Evolutionary conservation across 2,797 vertebrate species (phyloP), one percentile per base, ranked within the genome.

Genomic region (Acipenser oxyrinchus): DNA sequence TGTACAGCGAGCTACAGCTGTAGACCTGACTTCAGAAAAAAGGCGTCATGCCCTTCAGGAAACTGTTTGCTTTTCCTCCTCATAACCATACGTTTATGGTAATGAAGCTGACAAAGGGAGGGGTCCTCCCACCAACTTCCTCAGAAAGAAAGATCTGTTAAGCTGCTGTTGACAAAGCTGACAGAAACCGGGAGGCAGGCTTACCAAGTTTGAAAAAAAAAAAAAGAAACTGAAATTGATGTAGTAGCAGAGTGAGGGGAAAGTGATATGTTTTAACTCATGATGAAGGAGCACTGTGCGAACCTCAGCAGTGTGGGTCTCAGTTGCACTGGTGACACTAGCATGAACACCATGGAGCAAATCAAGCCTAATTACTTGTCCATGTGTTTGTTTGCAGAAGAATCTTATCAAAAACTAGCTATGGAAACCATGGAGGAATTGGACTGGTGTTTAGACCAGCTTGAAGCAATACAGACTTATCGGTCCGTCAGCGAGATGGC

Each of bases 401-500:
- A 99, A 65, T 93, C 95, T 71, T 97, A 95, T 84, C 95, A 98
- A 87, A 98, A 97, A 78, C 85, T 99, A 84, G 94, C 96, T 13
- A 91, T 98, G 92, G 95, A 98, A 79, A 97, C 95, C 51, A 90
- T 98, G 89, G 95, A 97, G 79, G 96, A 98, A 79, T 83, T 99
- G 79, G 95, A 97, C 91, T 99, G 96, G 96, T 97, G 95, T 85
- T 84, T 98, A 84, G 95, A 98, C 83, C 96, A 98, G 87, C 84
- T 97, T 82, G 95, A 98, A 85, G 96, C 96, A 73, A 97, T 99
- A 75, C 96, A 99, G 86, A 99, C 95, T 12, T 96, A 98, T 84
- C 92, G 95, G 75, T 98, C 96, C 2, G 96, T 99, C 87, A 97
- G 96, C 10, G 95, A 98, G 89, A 99, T 99, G 96, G 95, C 96